Base-by-base conservation (phyloP, 2,797 vertebrate species). In the Taenioides sp. region DNA sequence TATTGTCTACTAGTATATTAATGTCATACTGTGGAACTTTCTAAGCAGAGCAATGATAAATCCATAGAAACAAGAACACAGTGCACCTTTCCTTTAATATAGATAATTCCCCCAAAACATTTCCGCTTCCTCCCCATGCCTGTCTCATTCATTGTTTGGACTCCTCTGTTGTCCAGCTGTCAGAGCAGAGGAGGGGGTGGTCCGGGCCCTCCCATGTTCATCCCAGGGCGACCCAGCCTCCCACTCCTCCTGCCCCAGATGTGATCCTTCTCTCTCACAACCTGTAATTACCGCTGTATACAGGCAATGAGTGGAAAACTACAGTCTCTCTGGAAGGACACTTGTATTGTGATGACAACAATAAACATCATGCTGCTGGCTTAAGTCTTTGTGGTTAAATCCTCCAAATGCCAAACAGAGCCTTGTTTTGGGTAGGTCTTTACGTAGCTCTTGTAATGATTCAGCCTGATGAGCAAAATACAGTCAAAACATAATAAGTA, bases 141-240 rank as follows among this genome's bases (percentile, higher is more conserved):
- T 62, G 79, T 78, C 78, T 60, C 67, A 43, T 78, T 73, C 76
- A 74, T 71, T 85, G 80, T 86, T 84, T 82, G 80, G 85, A 83
- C 89, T 90, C 84, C 85, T 83, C 85, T 84, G 77, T 54, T 86
- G 86, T 87, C 82, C 82, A 81, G 80, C 86, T 86, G 86, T 90
- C 87, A 89, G 71, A 59, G 72, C 47, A 67, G 59, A 22, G 37
- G 22, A 37, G 22, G 28, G 69, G 49, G 61, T 23, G 22, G 49
- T 1, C 49, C 63, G 65, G 69, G 80, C 74, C 63, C 72, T 73
- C 69, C 54, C 55, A 68, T 65, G 11, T 66, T 71, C 69, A 47
- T 23, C 22, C 57, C 28, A 0, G 52, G 23, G 65, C 23, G 2
- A 77, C 43, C 71, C 64, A 76, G 69, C 82, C 50, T 20, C 75